Evolutionary conservation across 64 coral and sea anemone genomes (phyloP).

Genomic region (Dendrophyllia cribrosa): DNA sequence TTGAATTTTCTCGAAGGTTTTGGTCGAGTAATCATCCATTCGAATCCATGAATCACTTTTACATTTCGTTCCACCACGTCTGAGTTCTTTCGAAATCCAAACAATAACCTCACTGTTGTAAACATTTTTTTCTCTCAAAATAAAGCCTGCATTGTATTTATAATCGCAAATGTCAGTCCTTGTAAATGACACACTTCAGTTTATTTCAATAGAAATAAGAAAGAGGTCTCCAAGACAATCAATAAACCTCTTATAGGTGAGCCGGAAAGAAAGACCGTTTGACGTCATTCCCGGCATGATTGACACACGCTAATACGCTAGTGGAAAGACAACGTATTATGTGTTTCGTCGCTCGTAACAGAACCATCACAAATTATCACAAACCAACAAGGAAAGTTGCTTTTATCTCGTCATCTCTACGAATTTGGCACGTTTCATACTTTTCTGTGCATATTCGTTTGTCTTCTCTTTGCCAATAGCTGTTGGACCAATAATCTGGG

Average conservation of each 20-base stretch:
- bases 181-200: neutral
- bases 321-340: conserved; percentile 3
- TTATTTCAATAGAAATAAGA: conserved; percentile 18
- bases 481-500: neutral
- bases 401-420: neutral
- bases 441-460: neutral
- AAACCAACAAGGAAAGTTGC: conserved; percentile 33
- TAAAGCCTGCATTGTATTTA: neutral
- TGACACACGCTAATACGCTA: neutral
- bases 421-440: neutral
- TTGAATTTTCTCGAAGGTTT: conserved; percentile 34
- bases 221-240: conserved; percentile 29
- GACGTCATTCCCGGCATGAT: conserved; percentile 29
- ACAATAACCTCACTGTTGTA: neutral
- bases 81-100: conserved; percentile 23
- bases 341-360: conserved; percentile 36
- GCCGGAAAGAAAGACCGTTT: conserved; percentile 45
- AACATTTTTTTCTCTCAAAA: conserved; percentile 1
- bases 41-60: conserved; percentile 3
- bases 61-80: neutral
- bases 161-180: conserved; percentile 1
- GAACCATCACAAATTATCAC: conserved; percentile 35
- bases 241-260: conserved; percentile 46
- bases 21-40: neutral
- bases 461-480: neutral